These are phyloP conservation scores for Eulacestoma nigropectus DNA, from an alignment of 2,113 vertebrate genomes.

Conservation along the genomic window DNA sequence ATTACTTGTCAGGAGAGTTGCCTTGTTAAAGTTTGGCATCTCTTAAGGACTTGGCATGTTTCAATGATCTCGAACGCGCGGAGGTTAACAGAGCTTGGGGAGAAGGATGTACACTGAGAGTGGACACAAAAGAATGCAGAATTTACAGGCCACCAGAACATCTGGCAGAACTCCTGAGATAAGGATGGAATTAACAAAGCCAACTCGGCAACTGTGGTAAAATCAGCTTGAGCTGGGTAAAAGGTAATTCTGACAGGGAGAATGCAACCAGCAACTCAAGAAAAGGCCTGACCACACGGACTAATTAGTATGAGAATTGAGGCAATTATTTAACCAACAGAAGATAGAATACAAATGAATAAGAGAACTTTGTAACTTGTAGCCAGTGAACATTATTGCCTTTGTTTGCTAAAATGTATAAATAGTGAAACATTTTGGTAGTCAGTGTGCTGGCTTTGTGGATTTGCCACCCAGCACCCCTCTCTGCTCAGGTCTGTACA, in stretches of 20 bases:
- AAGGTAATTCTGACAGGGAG: background rate
- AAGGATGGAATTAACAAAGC: background rate
- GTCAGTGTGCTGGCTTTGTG: fast-evolving
- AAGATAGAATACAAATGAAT: background rate
- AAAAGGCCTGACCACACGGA: background rate
- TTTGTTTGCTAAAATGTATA: background rate
- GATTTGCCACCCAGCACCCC: background rate
- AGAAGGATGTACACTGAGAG: background rate
- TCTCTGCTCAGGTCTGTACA: background rate
- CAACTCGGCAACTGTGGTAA: background rate
- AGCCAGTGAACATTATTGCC: background rate
- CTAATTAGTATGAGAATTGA: background rate
- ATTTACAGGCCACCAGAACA: background rate
- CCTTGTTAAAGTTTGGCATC: background rate
- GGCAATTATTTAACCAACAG: background rate
- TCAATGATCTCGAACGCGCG: fast-evolving
- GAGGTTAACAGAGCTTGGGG: background rate
- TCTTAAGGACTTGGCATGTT: background rate
- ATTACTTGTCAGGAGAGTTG: background rate
- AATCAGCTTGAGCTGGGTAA: background rate
- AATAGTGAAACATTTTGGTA: background rate
- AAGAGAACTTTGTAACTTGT: background rate
- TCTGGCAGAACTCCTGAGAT: background rate
- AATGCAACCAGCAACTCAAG: fast-evolving
- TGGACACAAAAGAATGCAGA: background rate